Evolutionary conservation across 2,797 vertebrate genomes (phyloP).

Genomic region (Gouania willdenowi): DNA sequence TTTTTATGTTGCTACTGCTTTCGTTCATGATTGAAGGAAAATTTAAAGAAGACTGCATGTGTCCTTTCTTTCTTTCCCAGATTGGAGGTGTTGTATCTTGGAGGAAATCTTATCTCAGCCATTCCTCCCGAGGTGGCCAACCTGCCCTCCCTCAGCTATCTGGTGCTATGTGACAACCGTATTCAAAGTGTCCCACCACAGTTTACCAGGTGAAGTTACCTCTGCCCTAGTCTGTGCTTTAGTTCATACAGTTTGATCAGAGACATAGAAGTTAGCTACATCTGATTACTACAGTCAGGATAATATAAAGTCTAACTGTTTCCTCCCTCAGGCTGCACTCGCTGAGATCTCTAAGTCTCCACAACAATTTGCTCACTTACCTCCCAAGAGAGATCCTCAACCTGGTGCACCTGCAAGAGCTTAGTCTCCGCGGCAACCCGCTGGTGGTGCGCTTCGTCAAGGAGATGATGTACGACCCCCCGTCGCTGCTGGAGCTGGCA

Average conservation of each 20-base stretch:
- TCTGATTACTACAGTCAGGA: neutral
- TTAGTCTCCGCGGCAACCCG: constrained; percentile 95
- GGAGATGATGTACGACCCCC: constrained; percentile 93
- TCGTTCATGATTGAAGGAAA: too few relatives aligned
- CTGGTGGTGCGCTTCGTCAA: constrained; percentile 97
- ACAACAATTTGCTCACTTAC: constrained; percentile 96
- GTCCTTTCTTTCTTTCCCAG: constrained; percentile 59
- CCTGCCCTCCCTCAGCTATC: constrained; percentile 87
- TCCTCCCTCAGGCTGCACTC: constrained; percentile 81
- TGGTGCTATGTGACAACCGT: constrained; percentile 96
- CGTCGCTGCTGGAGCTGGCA: constrained; percentile 90
- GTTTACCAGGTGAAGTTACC: constrained; percentile 92
- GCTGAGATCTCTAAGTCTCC: constrained; percentile 92
- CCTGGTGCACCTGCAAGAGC: constrained; percentile 91
- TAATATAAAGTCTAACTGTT: neutral
- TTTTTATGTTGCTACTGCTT: too few relatives aligned
- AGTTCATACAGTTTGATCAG: too few relatives aligned
- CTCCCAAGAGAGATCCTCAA: constrained; percentile 95
- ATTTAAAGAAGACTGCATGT: too few relatives aligned
- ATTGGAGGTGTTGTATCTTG: constrained; percentile 93
- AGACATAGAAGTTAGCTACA: neutral
- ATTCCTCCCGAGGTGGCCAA: constrained; percentile 94
- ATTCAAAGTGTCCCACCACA: constrained; percentile 96
- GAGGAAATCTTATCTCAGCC: constrained; percentile 92
- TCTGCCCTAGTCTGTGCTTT: too few relatives aligned